phyloP scores from a whole-genome alignment of 2,113 vertebrate species.

The Thinocorus orbignyianus region DNA sequence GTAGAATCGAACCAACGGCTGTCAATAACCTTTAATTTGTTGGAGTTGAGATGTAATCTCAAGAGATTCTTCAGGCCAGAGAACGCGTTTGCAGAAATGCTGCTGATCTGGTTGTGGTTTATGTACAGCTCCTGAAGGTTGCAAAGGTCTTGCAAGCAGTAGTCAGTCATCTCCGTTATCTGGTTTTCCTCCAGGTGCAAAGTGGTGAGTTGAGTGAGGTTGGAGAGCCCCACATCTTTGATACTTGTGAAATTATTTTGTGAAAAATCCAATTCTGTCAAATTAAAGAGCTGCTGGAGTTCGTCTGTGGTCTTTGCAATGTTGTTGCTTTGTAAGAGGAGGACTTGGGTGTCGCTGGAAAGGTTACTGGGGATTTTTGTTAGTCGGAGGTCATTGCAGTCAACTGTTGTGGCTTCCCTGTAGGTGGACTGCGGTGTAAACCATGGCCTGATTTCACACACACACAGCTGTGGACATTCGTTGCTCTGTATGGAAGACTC shows the following conservation, averaged over 20 bases:
- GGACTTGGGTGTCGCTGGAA: slow-evolving; percentile 95
- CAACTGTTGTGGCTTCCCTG: slow-evolving; percentile 95
- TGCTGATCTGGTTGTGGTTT: slow-evolving; percentile 96
- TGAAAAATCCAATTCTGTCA: slow-evolving; percentile 95
- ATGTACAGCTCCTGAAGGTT: slow-evolving; percentile 97
- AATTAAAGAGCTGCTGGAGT: slow-evolving; percentile 92
- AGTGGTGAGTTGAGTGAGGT: slow-evolving; percentile 94
- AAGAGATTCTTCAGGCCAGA: slow-evolving; percentile 89
- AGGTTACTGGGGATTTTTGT: slow-evolving; percentile 94
- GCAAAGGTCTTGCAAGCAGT: slow-evolving; percentile 90
- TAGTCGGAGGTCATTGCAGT: slow-evolving; percentile 95
- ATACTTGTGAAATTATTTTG: slow-evolving; percentile 97
- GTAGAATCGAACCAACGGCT: slow-evolving; percentile 96
- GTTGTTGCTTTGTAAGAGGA: slow-evolving; percentile 96
- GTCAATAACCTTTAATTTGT: slow-evolving; percentile 89
- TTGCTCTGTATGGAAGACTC: slow-evolving; percentile 79
- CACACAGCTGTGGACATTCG: slow-evolving; percentile 95
- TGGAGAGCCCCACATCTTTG: slow-evolving; percentile 89
- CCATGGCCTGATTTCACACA: slow-evolving; percentile 96
- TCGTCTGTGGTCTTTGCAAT: slow-evolving; percentile 90
- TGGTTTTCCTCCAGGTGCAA: slow-evolving; percentile 97
- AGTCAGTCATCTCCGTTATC: slow-evolving; percentile 91
- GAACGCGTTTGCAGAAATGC: slow-evolving; percentile 91
- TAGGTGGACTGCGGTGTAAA: slow-evolving; percentile 98
- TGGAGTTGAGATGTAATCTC: slow-evolving; percentile 96